A percentile compares a stretch with the other conserved stretches of the same genome.
These are phyloP conservation scores for Cyprinodon diabolis DNA, from an alignment of 2,797 vertebrate species.

Conservation along the genomic window DNA sequence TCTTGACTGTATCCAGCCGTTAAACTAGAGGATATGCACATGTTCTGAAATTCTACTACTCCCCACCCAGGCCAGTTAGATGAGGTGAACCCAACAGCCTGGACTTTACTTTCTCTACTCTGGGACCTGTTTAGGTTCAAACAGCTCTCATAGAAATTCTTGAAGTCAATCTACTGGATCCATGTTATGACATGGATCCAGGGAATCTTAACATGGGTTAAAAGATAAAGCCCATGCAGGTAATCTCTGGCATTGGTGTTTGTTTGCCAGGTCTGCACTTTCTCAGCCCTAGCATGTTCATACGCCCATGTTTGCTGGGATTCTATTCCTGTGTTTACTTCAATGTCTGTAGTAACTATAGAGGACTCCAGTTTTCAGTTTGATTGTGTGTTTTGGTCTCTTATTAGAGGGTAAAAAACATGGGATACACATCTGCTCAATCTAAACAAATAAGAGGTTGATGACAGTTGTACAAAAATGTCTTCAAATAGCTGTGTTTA, in stretches of 20 bases:
- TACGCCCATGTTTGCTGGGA: neutral
- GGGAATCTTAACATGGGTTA: neutral
- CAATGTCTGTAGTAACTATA: neutral
- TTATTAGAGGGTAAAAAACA: constrained; percentile 34
- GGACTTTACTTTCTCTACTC: neutral
- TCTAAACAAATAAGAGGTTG: constrained; percentile 53
- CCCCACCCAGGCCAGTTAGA: too few relatives aligned
- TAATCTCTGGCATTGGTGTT: neutral
- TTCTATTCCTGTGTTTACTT: constrained; percentile 16
- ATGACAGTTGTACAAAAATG: constrained; percentile 26
- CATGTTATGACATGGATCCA: neutral
- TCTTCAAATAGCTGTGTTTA: constrained; percentile 36
- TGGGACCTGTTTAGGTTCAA: too few relatives aligned
- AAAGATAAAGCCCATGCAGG: neutral
- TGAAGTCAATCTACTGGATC: neutral
- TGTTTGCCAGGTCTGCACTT: neutral
- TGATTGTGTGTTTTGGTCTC: neutral
- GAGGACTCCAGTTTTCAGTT: neutral
- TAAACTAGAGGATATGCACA: too few relatives aligned
- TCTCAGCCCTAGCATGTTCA: neutral
- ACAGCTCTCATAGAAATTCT: too few relatives aligned
- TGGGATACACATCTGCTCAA: constrained; percentile 22
- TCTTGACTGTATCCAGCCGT: too few relatives aligned
- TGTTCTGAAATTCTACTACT: too few relatives aligned
- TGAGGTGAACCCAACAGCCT: too few relatives aligned